A percentile compares a stretch with the other conserved stretches of the same genome.
Conservation (phyloP, 2,113 vertebrate genomes). For the Eulemur rufifrons region DNA sequence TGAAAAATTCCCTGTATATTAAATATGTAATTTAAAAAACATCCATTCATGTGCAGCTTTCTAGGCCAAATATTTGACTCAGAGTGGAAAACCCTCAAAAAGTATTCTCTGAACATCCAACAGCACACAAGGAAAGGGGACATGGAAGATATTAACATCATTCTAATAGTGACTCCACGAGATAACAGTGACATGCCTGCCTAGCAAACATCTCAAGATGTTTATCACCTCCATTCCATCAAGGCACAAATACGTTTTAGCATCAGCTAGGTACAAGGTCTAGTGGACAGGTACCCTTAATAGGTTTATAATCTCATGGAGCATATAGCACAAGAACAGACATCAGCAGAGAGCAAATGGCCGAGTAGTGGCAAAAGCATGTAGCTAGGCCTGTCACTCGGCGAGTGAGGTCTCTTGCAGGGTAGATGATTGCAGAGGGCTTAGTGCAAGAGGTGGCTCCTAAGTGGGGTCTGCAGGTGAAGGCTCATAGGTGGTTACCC, state of each 20-base stretch:
- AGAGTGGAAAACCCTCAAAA: background rate
- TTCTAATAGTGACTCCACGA: background rate
- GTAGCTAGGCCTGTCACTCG: background rate
- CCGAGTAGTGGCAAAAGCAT: background rate
- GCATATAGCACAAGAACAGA: background rate
- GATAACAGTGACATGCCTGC: accelerated
- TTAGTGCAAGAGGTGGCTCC: background rate
- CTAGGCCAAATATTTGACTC: background rate
- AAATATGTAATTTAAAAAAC: background rate
- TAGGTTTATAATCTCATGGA: background rate
- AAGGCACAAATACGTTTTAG: background rate
- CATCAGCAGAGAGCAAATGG: background rate
- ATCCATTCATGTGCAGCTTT: background rate
- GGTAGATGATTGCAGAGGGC: accelerated
- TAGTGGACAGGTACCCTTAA: background rate
- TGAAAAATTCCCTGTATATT: background rate
- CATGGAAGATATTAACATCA: background rate
- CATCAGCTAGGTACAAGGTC: background rate
- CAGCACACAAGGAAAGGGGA: background rate
- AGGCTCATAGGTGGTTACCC: background rate
- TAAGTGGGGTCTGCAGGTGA: background rate
- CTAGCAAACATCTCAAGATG: background rate
- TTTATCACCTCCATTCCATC: background rate
- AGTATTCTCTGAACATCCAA: background rate
- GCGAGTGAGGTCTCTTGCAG: background rate